Base-by-base conservation (phyloP, 2,797 vertebrate genomes). In the Staurois parvus region DNA sequence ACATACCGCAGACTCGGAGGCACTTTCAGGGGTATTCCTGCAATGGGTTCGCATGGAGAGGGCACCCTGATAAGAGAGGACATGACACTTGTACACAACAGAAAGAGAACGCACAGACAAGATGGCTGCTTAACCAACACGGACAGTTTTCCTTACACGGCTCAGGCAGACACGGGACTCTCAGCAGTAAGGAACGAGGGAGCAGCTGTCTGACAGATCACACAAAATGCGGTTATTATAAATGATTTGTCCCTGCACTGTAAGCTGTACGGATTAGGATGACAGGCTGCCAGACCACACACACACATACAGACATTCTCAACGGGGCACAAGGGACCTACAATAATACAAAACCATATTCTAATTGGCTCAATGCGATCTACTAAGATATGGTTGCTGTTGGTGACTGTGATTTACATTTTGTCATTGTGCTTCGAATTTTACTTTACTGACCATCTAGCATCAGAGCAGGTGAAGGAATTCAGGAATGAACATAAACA, bases 1-100 rank as follows among this genome's bases (percentile, higher is more conserved):
- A 97, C 95, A 88, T 96, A 97, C 96, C 94, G 92, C 95, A 92
- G 95, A 95, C 93, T 96, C 95, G 93, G 95, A 95, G 92, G 94
- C 88, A 88, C 90, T 92, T 91, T 96, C 96, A 88, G 94, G 92
- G 90, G 94, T 95, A 91, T 93, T 95, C 95, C 95, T 95, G 94
- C 93, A 94, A 93, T 93, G 92, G 90, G 91, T 91, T 96, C 95
- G 96, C 93, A 92, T 93, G 94, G 95, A 91, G 93, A 96, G 92
- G 90, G 90, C 92, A 86, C 94, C 96, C 96, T 97, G 94, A 96
- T 96, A 95, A 94, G 93, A 97, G 91, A 96, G 92, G 92, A 95
- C 90, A 95, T 93, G 93, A 92, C 76, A 81, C 37, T 70, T 76
- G 59, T 80, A 81, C 74, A 85, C 52, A 66, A 56, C 79, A 34